Evolutionary conservation across 2,888 invertebrate genomes (phyloP), one percentile per base, ranked within the genome.

Genomic region (Cistogaster globosa): DNA sequence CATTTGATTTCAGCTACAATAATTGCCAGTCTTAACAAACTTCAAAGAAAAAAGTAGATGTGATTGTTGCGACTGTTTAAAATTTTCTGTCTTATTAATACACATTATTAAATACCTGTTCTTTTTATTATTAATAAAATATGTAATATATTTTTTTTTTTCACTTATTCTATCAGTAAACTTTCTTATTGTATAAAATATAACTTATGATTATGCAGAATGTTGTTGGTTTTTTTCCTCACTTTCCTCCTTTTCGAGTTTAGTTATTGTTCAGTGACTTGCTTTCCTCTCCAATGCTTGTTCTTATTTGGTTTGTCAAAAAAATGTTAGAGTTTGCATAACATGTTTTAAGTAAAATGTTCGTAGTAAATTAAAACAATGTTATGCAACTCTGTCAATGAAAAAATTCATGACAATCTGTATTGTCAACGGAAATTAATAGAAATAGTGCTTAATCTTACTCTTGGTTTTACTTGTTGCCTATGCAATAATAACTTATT

Each of bases 191-290:
- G 69, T 82, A 79, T 26, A 85, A 82, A 85, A 79, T 82, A 85
- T 80, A 85, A 55, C 77, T 85, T 84, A 51, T 68, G 72, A 74
- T 74, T 72, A 42, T 77, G 57, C 48, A 76, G 65, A 84, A 71
- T 72, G 53, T 71, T 72, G 60, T 55, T 45, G 20, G 45, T 60
- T 42, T 67, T 55, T 79, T 77, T 20, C 45, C 55, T 55, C 48
- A 32, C 72, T 53, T 55, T 14, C 71, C 48, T 16, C 72, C 58
- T 65, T 51, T 60, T 63, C n/a, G 38, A 67, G 74, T 55, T 72
- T 58, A 78, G 77, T 85, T 85, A 81, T 69, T 81, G 74, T 78
- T 81, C 84, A 85, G 77, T 81, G 85, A 80, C 77, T 85, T 82
- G 81, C 68, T 78, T 77, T 85, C 68, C 69, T 79, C 32, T 57